Percentiles rank a stretch among this genome's conserved stretches.
These are phyloP conservation scores for Rattus rattus DNA, from an alignment of 2,113 vertebrate species.

Conservation along the genomic window DNA sequence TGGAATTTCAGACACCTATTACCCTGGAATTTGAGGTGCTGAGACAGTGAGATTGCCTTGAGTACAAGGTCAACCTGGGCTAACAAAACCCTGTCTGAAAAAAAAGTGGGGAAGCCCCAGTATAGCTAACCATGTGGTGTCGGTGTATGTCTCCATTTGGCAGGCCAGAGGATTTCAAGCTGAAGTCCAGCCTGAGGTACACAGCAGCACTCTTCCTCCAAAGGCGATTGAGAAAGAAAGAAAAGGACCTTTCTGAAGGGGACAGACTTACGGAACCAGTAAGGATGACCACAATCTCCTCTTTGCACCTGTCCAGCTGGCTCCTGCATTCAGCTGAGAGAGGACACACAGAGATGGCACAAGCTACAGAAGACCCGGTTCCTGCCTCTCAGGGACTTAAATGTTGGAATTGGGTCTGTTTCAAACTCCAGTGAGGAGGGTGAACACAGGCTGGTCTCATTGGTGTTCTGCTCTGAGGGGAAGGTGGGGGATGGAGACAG, in stretches of 20 bases:
- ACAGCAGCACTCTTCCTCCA: background rate
- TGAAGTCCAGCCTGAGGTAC: background rate
- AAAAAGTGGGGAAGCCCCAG: no score
- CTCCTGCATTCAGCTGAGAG: background rate
- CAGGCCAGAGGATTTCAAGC: background rate
- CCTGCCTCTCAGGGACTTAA: background rate
- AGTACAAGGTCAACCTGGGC: background rate
- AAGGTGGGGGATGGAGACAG: accelerated
- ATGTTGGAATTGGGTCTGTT: background rate
- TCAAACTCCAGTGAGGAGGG: background rate
- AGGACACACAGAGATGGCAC: background rate
- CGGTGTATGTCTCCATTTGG: no score
- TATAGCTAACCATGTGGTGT: background rate
- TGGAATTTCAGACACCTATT: background rate
- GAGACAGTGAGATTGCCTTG: background rate
- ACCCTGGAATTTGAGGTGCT: no score
- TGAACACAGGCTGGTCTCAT: background rate
- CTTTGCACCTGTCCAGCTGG: no score
- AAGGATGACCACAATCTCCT: background rate
- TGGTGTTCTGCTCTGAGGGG: background rate
- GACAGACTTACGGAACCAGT: background rate
- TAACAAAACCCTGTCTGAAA: background rate
- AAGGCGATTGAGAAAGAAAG: background rate
- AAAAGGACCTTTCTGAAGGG: background rate
- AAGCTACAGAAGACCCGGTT: background rate